These are phyloP conservation scores for Pithys albifrons DNA, from an alignment of 2,113 vertebrate species.

Conservation along the genomic window DNA sequence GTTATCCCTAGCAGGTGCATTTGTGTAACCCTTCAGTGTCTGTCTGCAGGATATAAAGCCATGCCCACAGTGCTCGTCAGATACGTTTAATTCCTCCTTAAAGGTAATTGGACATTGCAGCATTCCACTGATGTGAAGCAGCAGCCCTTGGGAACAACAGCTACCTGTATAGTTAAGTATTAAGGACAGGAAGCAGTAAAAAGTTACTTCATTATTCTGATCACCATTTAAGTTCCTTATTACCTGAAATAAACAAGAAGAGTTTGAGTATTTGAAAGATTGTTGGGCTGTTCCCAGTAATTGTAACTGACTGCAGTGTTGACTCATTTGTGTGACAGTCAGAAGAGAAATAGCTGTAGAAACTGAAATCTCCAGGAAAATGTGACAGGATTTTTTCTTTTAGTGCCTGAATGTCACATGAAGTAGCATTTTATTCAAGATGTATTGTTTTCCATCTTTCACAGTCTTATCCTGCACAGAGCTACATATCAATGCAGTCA, in stretches of 20 bases:
- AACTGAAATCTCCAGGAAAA: constrained; percentile 27
- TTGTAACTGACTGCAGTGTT: constrained; percentile 35
- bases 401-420: constrained; percentile 4
- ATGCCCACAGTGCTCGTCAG: not conserved
- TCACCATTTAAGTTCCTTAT: constrained; percentile 3
- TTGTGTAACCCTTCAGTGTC: constrained; percentile 8
- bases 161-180: not conserved
- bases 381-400: constrained; percentile 1
- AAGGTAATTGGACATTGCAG: not conserved
- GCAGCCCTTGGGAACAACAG: not conserved
- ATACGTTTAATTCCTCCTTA: not conserved
- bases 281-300: constrained; percentile 29
- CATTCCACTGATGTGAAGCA: not conserved
- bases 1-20: not conserved
- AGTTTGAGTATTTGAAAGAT: not conserved
- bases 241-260: not conserved
- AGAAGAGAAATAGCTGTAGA: constrained; percentile 36
- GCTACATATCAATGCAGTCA: not conserved
- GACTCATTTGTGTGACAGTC: constrained; percentile 13
- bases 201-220: not conserved
- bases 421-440: constrained; percentile 22
- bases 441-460: constrained; percentile 7
- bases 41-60: not conserved
- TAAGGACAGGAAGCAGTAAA: not conserved
- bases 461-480: not conserved